phyloP scores from a whole-genome alignment of 2,888 invertebrate species.

The Synergus gifuensis region DNA sequence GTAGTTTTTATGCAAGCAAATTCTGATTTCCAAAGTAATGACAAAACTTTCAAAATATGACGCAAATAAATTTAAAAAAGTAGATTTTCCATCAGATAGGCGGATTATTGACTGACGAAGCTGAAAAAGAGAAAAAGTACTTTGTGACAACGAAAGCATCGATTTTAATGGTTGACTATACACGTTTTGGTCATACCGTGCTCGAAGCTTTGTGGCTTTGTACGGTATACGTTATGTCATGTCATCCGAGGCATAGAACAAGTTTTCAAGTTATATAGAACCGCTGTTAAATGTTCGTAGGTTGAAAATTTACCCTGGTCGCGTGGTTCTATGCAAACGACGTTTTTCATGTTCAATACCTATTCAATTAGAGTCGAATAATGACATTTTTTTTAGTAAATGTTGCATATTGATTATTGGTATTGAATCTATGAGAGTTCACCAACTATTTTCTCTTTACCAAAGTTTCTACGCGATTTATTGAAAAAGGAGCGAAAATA shows the following conservation, averaged over 20 bases:
- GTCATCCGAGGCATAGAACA: background rate
- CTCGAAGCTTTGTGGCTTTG: background rate
- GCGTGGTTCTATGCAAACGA: background rate
- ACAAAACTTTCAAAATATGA: no score
- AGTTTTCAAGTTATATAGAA: background rate
- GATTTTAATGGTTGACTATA: conserved; percentile 10
- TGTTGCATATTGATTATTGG: background rate
- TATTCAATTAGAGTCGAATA: conserved; percentile 4
- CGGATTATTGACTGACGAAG: background rate
- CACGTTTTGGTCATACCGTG: background rate
- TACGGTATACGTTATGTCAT: conserved; percentile 1
- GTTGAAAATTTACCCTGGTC: background rate
- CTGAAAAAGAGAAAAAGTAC: background rate
- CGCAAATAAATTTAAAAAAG: background rate
- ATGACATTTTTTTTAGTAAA: background rate
- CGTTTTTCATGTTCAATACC: background rate
- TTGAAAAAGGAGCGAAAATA: no score
- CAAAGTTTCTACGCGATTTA: no score
- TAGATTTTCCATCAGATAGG: background rate
- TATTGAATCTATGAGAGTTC: background rate
- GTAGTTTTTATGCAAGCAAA: no score
- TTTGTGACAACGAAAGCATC: background rate
- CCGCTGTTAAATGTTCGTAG: background rate
- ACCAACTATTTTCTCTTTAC: background rate
- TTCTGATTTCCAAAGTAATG: no score